Base-by-base conservation (phyloP, 2,888 invertebrate genomes). In the Trachelus stipa region DNA sequence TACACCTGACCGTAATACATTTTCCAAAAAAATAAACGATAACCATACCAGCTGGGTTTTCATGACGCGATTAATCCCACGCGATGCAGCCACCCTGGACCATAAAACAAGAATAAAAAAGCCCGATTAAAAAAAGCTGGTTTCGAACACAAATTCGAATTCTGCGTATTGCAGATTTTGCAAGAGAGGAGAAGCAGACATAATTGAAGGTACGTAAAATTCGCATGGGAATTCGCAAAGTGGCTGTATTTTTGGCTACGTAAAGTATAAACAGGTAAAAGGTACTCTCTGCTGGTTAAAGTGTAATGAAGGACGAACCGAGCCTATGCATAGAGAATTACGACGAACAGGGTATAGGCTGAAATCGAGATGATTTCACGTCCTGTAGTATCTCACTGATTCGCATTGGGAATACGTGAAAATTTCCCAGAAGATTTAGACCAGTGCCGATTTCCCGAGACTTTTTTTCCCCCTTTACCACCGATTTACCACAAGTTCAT, bases 51-150 rank as follows among this genome's bases (percentile, higher is more conserved):
- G 56, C 9, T 56, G 56, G 23, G 56, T 56, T 56, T 56, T 56
- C 56, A 56, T 9, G 56, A 56, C 9, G 9, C 56, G 9, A 23
- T 23, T 56, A 56, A 56, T 40, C 23, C 6, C 40, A 40, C 40
- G 23, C 15, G 56, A 56, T 2, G 56, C 23, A 56, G 56, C 23
- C 56, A 56, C 23, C 2, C 56, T 23, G 23, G 56, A 40, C 6
- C 40, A 2, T 40, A 40, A 40, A 40, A 1, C 15, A 40, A 6
- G 40, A 15, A 40, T 40, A 40, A 15, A 15, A 40, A 15, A 77
- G 79, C 37, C 74, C 37, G 83, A 85, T 86, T 86, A 88, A 87
- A 86, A 87, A 9, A 40, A 15, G 6, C 9, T 40, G 40, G 6
- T 40, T 23, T 9, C 23, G 23, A 56, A 23, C 23, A 23, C 23